Percentiles rank a stretch among this genome's conserved stretches.
Conservation (phyloP, 2,113 vertebrate species). For the Tetraodon nigroviridis region DNA sequence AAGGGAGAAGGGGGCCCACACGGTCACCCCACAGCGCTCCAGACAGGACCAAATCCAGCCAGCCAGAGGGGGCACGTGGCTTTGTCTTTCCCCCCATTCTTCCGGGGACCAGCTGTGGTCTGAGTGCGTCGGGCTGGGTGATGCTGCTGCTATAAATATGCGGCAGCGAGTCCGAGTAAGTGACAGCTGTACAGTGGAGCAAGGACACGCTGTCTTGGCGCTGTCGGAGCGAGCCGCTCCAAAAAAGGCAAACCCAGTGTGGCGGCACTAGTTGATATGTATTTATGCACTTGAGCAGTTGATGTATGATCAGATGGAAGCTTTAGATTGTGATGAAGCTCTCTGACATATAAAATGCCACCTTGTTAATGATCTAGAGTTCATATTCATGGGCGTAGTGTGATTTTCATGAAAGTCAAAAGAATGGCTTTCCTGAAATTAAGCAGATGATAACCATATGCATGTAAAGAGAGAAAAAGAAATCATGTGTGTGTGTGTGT, state of each 20-base stretch:
- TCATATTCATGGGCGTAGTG: slow-evolving; percentile 5
- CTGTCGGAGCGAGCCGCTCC: slow-evolving; percentile 54
- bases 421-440: slow-evolving; percentile 37
- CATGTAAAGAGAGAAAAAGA: slow-evolving; percentile 38
- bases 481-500: slow-evolving; percentile 16
- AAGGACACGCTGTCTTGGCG: slow-evolving; percentile 68
- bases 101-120: slow-evolving; percentile 79
- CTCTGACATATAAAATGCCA: not conserved
- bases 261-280: slow-evolving; percentile 51
- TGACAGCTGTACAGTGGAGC: slow-evolving; percentile 77
- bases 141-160: slow-evolving; percentile 80
- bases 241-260: slow-evolving; percentile 65
- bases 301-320: slow-evolving; percentile 13
- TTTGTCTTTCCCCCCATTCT: slow-evolving; percentile 75
- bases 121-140: slow-evolving; percentile 65
- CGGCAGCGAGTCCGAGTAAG: slow-evolving; percentile 67
- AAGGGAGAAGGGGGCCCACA: slow-evolving; percentile 36
- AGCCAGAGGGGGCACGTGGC: slow-evolving; percentile 68
- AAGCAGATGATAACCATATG: slow-evolving; percentile 62
- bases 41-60: slow-evolving; percentile 65
- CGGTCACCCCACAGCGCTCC: slow-evolving; percentile 53
- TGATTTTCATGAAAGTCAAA: slow-evolving; percentile 55
- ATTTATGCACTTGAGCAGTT: slow-evolving; percentile 49
- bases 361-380: not conserved
- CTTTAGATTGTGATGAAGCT: not conserved